Evolutionary conservation across 2,888 invertebrate genomes (phyloP).

Genomic region (Ormyrus nitidulus): DNA sequence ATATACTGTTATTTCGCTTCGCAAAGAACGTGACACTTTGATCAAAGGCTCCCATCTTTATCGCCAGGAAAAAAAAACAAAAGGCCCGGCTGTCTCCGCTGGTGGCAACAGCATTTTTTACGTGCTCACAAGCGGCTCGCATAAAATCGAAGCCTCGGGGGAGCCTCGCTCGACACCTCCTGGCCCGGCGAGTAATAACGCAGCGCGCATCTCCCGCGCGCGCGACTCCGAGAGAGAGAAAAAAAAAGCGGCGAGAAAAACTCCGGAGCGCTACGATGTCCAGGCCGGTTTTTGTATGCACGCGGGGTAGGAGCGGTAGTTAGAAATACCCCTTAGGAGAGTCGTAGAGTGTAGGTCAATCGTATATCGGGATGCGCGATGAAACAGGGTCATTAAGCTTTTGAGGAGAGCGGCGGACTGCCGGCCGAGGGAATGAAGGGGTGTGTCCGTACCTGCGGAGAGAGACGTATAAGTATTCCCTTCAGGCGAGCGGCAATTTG

Average conservation of each 20-base stretch:
- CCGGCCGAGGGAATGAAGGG: slow-evolving; percentile 41
- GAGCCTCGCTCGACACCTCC: not conserved
- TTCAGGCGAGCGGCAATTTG: slow-evolving; percentile 75
- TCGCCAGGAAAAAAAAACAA: too few species aligned
- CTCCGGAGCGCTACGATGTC: too few species aligned
- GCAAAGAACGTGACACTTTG: too few species aligned
- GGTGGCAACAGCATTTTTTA: too few species aligned
- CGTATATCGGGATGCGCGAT: not conserved
- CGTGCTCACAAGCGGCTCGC: not conserved
- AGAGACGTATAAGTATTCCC: slow-evolving; percentile 74
- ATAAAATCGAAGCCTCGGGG: not conserved
- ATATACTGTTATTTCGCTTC: not conserved
- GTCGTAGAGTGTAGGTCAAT: slow-evolving; percentile 16
- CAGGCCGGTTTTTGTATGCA: slow-evolving; percentile 26
- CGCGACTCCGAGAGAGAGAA: slow-evolving; percentile 16
- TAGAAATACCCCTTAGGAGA: slow-evolving; percentile 13
- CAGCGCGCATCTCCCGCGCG: not conserved
- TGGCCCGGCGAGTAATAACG: slow-evolving; percentile 16
- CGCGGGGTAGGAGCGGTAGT: not conserved
- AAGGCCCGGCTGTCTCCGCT: too few species aligned
- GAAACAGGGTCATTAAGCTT: slow-evolving; percentile 54
- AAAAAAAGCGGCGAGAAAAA: too few species aligned
- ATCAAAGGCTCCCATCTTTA: too few species aligned
- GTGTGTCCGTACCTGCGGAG: slow-evolving; percentile 49
- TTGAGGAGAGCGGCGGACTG: not conserved